Conservation (phyloP, 2,113 vertebrate species). For the Ciconia stormi region DNA sequence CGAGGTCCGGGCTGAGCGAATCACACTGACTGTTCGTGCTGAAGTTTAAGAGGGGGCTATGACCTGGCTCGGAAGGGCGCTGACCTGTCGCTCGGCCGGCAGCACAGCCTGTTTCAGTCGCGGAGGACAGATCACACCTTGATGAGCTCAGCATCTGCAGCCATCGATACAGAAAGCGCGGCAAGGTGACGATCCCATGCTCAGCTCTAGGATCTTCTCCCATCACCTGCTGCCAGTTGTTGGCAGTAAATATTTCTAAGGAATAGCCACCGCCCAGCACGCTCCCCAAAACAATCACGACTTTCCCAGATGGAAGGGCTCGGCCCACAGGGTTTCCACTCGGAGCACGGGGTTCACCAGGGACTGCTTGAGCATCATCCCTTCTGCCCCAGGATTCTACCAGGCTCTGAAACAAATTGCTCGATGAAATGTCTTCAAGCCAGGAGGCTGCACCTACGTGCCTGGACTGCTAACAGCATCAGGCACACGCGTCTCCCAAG, state of each 20-base stretch:
- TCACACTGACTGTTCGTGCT: neutral
- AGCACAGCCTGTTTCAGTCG: neutral
- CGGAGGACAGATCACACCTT: neutral
- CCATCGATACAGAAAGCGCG: neutral
- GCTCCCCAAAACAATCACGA: accelerated
- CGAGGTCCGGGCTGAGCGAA: neutral
- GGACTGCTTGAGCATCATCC: neutral
- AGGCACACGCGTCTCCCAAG: neutral
- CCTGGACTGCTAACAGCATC: neutral
- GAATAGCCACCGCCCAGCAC: neutral
- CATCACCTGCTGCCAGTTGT: neutral
- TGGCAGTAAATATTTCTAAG: neutral
- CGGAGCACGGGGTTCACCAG: neutral
- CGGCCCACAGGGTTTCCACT: neutral
- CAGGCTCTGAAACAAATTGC: neutral
- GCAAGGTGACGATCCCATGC: neutral
- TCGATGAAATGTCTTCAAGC: neutral
- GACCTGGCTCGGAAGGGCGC: neutral
- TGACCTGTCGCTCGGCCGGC: neutral
- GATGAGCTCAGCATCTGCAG: neutral
- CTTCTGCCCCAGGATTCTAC: neutral
- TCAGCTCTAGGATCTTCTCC: neutral
- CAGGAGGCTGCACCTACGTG: accelerated
- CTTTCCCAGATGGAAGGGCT: neutral
- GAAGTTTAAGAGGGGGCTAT: neutral